Evolutionary conservation across 2,888 invertebrate genomes (phyloP).

Genomic region (Tupiocoris notatus): DNA sequence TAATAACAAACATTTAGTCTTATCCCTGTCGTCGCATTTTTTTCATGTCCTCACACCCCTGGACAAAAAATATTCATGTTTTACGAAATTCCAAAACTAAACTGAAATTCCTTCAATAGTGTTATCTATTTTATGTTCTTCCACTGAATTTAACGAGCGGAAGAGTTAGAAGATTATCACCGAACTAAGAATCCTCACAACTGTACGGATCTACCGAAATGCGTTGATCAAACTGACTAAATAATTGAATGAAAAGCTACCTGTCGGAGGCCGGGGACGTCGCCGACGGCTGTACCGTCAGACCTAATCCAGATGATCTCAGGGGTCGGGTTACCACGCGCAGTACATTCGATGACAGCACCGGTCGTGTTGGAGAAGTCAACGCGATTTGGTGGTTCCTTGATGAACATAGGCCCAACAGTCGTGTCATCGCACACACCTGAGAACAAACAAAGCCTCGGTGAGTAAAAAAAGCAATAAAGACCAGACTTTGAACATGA

Average conservation of each 20-base stretch:
- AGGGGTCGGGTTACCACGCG: slow-evolving; percentile 84
- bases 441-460: slow-evolving; percentile 34
- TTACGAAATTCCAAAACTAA: too few relatives aligned
- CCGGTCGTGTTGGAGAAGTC: slow-evolving; percentile 94
- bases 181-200: too few relatives aligned
- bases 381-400: slow-evolving; percentile 86
- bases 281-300: slow-evolving; percentile 87
- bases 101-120: too few relatives aligned
- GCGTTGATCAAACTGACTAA: neutral
- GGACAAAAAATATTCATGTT: too few relatives aligned
- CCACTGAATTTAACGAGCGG: neutral
- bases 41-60: too few relatives aligned
- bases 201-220: too few relatives aligned
- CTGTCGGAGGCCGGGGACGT: slow-evolving; percentile 83
- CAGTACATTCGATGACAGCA: slow-evolving; percentile 87
- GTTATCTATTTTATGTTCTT: neutral
- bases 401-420: slow-evolving; percentile 87
- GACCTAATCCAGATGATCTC: slow-evolving; percentile 91
- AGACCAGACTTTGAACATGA: too few relatives aligned
- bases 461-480: too few relatives aligned
- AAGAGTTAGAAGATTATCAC: too few relatives aligned
- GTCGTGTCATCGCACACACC: slow-evolving; percentile 65
- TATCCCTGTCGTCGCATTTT: too few relatives aligned
- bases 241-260: slow-evolving; percentile 55
- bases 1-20: too few relatives aligned